Conservation (phyloP, 1,140 invertebrate species). For the Sminthurinus signatus region DNA sequence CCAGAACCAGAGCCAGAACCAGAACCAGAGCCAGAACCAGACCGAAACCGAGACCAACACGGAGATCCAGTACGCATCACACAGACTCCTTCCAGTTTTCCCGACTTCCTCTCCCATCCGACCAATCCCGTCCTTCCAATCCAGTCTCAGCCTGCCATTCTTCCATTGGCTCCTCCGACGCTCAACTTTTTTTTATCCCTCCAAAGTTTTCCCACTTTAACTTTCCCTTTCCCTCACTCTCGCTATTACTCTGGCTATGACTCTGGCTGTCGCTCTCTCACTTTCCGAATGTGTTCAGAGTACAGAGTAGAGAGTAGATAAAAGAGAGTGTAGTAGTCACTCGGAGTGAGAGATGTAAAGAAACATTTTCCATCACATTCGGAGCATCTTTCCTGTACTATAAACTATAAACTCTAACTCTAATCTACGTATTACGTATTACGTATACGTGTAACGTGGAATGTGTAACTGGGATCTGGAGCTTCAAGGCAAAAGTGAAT, state of each 20-base stretch:
- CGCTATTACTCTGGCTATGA: not conserved
- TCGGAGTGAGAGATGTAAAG: too few relatives aligned
- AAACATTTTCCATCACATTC: too few relatives aligned
- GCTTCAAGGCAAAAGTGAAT: too few relatives aligned
- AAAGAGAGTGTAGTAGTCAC: too few relatives aligned
- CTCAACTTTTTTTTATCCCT: conserved; percentile 10
- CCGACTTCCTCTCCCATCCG: not conserved
- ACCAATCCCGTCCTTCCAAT: conserved; percentile 5
- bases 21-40: not conserved
- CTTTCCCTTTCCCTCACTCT: conserved; percentile 2
- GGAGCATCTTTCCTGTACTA: too few relatives aligned
- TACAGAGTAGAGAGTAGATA: too few relatives aligned
- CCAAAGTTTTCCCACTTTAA: conserved; percentile 10
- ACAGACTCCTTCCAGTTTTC: conserved; percentile 28
- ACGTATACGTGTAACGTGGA: too few relatives aligned
- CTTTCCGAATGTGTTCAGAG: too few relatives aligned
- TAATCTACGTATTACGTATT: too few relatives aligned
- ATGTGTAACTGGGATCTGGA: too few relatives aligned
- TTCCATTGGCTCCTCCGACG: conserved; percentile 16
- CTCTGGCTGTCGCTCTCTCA: not conserved
- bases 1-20: not conserved
- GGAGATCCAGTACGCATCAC: not conserved
- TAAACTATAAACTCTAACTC: too few relatives aligned
- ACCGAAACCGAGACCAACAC: too few relatives aligned
- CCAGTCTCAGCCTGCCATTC: conserved; percentile 5